Percentiles rank a stretch among this genome's conserved stretches.
Conservation (phyloP, 1,140 invertebrate species). For the Bactericera cockerelli region DNA sequence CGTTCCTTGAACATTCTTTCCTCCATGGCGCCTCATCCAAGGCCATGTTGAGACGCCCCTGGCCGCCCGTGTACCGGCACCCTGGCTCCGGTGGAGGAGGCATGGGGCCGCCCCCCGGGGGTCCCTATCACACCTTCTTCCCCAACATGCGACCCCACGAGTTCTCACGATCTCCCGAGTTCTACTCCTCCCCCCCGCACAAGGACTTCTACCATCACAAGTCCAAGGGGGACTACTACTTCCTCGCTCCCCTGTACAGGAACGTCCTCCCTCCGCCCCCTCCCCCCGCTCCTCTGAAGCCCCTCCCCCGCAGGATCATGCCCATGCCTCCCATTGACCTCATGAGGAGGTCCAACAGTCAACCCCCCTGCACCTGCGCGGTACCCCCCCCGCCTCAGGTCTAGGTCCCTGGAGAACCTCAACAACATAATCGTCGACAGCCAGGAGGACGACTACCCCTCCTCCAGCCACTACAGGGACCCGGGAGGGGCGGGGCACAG, state of each 20-base stretch:
- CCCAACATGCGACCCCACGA: too few relatives aligned
- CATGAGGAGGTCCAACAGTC: conserved; percentile 26
- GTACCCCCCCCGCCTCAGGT: conserved; percentile 33
- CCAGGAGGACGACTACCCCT: conserved; percentile 41
- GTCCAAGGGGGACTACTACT: conserved; percentile 43
- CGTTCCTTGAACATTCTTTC: too few relatives aligned
- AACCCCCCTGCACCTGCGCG: conserved; percentile 20
- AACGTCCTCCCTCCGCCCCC: conserved; percentile 41
- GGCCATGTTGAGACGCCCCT: conserved; percentile 30
- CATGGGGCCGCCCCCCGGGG: conserved; percentile 25
- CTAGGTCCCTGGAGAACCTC: conserved; percentile 46
- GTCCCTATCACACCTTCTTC: neutral
- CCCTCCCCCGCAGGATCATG: conserved; percentile 18
- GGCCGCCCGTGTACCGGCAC: conserved; percentile 41
- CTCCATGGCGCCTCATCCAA: too few relatives aligned
- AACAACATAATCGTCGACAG: conserved; percentile 26
- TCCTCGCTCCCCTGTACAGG: conserved; percentile 48
- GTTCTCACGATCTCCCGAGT: neutral
- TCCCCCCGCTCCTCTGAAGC: conserved; percentile 28
- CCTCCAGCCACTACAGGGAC: conserved; percentile 39
- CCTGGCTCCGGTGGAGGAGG: conserved; percentile 19
- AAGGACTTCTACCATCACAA: neutral
- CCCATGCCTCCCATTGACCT: conserved; percentile 28
- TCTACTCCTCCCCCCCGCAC: neutral
- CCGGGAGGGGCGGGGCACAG: too few relatives aligned